Percentiles rank a stretch among this genome's conserved stretches.
phyloP scores from a whole-genome alignment of 2,113 vertebrate genomes.

The Rhagologus leucostigma region DNA sequence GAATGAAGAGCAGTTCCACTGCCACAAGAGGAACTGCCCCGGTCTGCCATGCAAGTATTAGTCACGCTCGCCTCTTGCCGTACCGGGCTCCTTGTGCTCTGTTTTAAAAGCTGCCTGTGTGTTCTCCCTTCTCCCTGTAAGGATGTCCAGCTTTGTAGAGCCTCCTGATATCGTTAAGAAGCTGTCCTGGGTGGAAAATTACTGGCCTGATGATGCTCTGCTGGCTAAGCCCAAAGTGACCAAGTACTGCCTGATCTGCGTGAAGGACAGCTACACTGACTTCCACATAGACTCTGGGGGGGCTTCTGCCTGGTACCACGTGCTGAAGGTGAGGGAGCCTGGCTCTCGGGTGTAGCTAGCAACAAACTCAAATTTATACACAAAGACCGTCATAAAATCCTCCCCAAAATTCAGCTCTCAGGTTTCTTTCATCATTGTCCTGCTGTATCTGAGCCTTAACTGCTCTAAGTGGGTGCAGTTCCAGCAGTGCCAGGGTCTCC shows the following conservation, averaged over 20 bases:
- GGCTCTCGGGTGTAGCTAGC: rapidly evolving
- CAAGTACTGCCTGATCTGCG: conserved; percentile 96
- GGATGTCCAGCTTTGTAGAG: conserved; percentile 94
- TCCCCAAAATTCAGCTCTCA: background rate
- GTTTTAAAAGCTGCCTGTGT: background rate
- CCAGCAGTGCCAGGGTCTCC: background rate
- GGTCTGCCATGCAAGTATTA: background rate
- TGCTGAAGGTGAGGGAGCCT: conserved; percentile 83
- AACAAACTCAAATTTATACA: background rate
- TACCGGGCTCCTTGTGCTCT: background rate
- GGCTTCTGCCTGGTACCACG: conserved; percentile 94
- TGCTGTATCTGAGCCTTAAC: background rate
- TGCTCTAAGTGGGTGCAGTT: background rate
- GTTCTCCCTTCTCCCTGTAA: conserved; percentile 41
- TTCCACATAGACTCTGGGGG: conserved; percentile 97
- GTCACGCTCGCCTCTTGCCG: too few relatives aligned
- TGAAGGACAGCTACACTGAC: conserved; percentile 98
- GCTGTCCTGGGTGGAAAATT: conserved; percentile 95
- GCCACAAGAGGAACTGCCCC: background rate
- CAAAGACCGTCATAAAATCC: background rate
- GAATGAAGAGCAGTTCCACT: background rate
- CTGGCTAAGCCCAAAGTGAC: conserved; percentile 96
- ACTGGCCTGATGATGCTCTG: conserved; percentile 93
- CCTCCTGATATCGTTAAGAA: conserved; percentile 93
- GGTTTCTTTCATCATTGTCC: rapidly evolving